phyloP scores from a whole-genome alignment of 2,113 vertebrate genomes.

The Gopherus evgoodei region DNA sequence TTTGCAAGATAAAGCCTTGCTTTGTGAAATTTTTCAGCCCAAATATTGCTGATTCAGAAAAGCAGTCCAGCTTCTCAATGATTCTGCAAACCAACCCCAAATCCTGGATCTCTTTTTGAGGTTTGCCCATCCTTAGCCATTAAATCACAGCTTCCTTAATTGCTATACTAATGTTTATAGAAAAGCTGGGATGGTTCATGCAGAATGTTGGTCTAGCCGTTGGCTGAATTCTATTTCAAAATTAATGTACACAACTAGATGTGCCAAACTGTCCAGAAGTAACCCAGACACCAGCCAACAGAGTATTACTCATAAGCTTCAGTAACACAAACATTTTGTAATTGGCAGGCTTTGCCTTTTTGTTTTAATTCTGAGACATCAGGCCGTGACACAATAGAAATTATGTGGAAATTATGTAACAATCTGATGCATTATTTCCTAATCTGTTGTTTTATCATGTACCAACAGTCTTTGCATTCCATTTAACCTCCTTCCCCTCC shows the following conservation, averaged over 20 bases:
- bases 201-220: not conserved
- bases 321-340: not conserved
- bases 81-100: not conserved
- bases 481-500: not conserved
- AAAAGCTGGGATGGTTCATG: not conserved
- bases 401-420: not conserved
- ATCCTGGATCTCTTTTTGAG: not conserved
- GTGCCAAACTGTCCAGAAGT: not conserved
- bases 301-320: not conserved
- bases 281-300: not conserved
- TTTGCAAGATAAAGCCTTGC: not conserved
- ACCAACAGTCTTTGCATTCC: not conserved
- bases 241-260: not conserved
- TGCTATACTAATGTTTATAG: not conserved
- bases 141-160: not conserved
- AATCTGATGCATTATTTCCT: not conserved
- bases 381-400: not conserved
- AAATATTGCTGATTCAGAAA: not conserved
- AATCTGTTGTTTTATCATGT: too few relatives aligned
- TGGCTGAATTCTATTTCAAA: not conserved
- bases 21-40: not conserved
- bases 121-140: not conserved
- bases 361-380: not conserved
- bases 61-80: fast-evolving
- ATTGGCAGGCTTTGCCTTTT: not conserved